Conservation (phyloP, 2,113 vertebrate genomes). For the Epinephelus cyanopodus region DNA sequence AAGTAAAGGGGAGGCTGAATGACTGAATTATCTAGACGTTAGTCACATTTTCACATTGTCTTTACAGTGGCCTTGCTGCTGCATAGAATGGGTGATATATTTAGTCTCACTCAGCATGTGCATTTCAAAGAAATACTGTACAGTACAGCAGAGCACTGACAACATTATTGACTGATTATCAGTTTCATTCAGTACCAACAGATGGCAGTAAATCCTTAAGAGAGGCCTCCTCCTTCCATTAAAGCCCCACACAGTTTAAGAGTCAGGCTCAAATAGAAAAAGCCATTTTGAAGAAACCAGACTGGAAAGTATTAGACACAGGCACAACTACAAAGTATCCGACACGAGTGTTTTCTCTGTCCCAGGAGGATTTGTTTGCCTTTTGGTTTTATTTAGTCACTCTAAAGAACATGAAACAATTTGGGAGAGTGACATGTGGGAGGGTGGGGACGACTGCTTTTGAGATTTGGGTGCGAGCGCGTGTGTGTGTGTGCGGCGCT, state of each 20-base stretch:
- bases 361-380: conserved; percentile 69
- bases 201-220: conserved; percentile 81
- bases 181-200: conserved; percentile 72
- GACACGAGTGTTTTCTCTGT: conserved; percentile 56
- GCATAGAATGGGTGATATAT: neutral
- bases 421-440: conserved; percentile 63
- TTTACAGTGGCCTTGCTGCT: neutral
- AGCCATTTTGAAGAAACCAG: conserved; percentile 67
- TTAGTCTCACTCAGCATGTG: neutral
- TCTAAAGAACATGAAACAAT: conserved; percentile 73
- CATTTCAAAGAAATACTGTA: neutral
- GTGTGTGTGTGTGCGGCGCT: neutral
- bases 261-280: conserved; percentile 63
- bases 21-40: neutral
- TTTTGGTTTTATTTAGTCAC: conserved; percentile 78
- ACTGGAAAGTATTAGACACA: conserved; percentile 71
- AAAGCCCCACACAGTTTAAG: conserved; percentile 34
- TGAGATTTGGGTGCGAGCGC: conserved; percentile 39
- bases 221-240: conserved; percentile 36
- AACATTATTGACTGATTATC: conserved; percentile 39
- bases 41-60: too few species aligned
- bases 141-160: neutral
- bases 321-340: conserved; percentile 64
- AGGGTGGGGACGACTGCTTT: conserved; percentile 45
- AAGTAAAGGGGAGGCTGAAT: neutral